Evolutionary conservation across 2,888 invertebrate species (phyloP).

Genomic region (Neoaliturus tenellus): DNA sequence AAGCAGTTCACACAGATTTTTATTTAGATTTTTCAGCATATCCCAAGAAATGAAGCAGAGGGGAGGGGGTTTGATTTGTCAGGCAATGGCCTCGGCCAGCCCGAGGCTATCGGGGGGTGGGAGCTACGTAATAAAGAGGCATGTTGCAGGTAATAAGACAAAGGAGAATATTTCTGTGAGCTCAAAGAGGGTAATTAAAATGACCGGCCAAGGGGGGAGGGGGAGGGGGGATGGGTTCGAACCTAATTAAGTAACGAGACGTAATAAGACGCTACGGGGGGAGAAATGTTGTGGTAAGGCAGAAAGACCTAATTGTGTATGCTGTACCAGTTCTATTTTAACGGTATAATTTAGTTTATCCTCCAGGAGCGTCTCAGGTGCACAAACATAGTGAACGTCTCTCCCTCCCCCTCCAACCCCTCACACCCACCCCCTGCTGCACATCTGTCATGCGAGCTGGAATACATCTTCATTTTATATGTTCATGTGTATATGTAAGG

Average conservation of each 20-base stretch:
- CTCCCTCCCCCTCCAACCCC: not conserved
- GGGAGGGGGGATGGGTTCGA: conserved; percentile 1
- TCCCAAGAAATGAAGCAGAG: too few relatives aligned
- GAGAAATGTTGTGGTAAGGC: conserved; percentile 41
- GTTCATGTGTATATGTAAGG: not conserved
- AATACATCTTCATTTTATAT: conserved; percentile 14
- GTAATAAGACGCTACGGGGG: conserved; percentile 44
- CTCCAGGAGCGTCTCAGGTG: conserved; percentile 38
- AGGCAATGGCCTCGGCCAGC: not conserved
- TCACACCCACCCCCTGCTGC: not conserved
- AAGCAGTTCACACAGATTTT: too few relatives aligned
- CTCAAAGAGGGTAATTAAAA: conserved; percentile 41
- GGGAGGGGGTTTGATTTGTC: not conserved
- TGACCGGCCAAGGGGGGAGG: not conserved
- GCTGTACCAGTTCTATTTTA: conserved; percentile 44
- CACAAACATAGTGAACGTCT: conserved; percentile 33
- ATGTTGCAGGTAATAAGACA: conserved; percentile 43
- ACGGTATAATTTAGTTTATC: conserved; percentile 51
- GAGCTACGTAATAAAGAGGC: conserved; percentile 9
- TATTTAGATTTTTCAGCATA: too few relatives aligned
- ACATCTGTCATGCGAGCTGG: conserved; percentile 14
- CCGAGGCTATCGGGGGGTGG: not conserved
- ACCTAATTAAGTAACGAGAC: conserved; percentile 40
- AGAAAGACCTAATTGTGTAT: conserved; percentile 47
- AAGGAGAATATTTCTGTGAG: conserved; percentile 34